Conservation (phyloP, 2,113 vertebrate genomes). For the Hippocampus mohnikei region DNA sequence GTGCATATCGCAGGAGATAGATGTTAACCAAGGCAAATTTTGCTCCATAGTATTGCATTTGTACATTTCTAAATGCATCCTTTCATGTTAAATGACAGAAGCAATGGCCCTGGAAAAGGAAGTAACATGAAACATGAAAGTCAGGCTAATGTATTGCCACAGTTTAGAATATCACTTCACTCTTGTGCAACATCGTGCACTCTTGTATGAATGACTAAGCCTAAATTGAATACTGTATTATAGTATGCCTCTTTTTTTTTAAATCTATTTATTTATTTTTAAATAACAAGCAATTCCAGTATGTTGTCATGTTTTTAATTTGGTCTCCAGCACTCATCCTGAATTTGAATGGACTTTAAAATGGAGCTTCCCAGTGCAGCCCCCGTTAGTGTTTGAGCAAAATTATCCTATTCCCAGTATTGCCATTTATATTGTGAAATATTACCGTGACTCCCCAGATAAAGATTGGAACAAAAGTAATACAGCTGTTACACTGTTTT, state of each 20-base stretch:
- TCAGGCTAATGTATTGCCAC: constrained; percentile 36
- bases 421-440: constrained; percentile 43
- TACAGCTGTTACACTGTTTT: constrained; percentile 15
- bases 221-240: constrained; percentile 36
- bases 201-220: constrained; percentile 29
- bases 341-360: constrained; percentile 16
- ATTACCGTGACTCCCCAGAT: constrained; percentile 23
- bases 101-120: constrained; percentile 14
- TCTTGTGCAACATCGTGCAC: constrained; percentile 23
- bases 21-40: neutral
- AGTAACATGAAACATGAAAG: constrained; percentile 38
- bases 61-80: constrained; percentile 25
- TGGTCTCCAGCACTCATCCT: constrained; percentile 24
- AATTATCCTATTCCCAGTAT: constrained; percentile 32
- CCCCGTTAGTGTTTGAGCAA: constrained; percentile 35
- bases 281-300: neutral
- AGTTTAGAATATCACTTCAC: constrained; percentile 40
- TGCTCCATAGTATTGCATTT: constrained; percentile 3
- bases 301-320: constrained; percentile 31
- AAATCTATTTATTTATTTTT: constrained; percentile 32
- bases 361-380: constrained; percentile 33
- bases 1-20: neutral
- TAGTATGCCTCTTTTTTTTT: constrained; percentile 26
- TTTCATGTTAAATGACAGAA: constrained; percentile 23
- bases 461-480: constrained; percentile 29